phyloP scores from a whole-genome alignment of 2,888 invertebrate genomes.

The Caenorhabditis afra region DNA sequence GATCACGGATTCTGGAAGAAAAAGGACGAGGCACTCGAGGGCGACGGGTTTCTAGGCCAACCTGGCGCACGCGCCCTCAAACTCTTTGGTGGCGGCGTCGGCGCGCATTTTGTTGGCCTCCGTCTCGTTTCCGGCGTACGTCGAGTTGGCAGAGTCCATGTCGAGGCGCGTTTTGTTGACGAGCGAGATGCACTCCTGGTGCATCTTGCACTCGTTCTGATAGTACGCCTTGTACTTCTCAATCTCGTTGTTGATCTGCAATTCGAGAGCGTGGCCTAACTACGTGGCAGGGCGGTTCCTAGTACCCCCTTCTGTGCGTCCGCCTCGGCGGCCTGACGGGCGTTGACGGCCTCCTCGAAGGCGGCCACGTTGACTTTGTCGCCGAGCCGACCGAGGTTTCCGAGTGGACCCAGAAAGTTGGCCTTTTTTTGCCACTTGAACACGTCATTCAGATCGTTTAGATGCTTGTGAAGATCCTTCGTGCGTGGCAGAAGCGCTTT shows the following conservation, averaged over 20 bases:
- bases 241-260: slow-evolving; percentile 27
- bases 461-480: slow-evolving; percentile 32
- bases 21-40: no score
- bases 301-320: slow-evolving; percentile 34
- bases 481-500: slow-evolving; percentile 22
- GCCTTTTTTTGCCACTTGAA: slow-evolving; percentile 51
- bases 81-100: slow-evolving; percentile 39
- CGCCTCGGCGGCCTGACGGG: slow-evolving; percentile 7
- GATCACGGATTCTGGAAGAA: slow-evolving; percentile 32
- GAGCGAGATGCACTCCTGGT: slow-evolving; percentile 12
- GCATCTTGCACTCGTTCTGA: slow-evolving; percentile 25
- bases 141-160: slow-evolving; percentile 33
- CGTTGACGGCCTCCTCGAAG: slow-evolving; percentile 30
- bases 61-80: slow-evolving; percentile 32
- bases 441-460: slow-evolving; percentile 29
- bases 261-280: background rate
- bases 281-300: background rate
- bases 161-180: slow-evolving; percentile 26
- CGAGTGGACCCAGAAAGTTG: slow-evolving; percentile 16
- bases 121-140: slow-evolving; percentile 28
- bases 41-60: background rate
- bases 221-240: slow-evolving; percentile 38
- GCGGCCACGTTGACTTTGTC: slow-evolving; percentile 32
- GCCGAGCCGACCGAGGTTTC: slow-evolving; percentile 18
- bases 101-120: slow-evolving; percentile 37